Base-by-base conservation (phyloP, 1,140 invertebrate species). In the Drosophila jambulina region DNA sequence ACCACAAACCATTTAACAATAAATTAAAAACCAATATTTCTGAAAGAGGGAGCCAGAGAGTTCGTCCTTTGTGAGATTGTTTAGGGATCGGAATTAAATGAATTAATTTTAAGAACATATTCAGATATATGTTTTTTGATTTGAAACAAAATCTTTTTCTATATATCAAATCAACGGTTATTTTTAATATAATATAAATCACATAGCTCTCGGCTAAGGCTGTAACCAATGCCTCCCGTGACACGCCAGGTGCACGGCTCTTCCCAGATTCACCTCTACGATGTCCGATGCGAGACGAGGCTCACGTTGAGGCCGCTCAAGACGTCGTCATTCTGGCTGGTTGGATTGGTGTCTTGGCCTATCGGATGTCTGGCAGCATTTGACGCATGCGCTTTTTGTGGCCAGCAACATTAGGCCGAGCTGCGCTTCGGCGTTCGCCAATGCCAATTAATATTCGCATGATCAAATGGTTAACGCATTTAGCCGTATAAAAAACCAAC, bases 401-500 rank as follows among this genome's bases (percentile, higher is more conserved):
- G 82, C 82, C 72, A 75, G 72, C 83, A 83, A 82, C 80, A 87
- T 87, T 83, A 81, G 70, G 64, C 60, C 80, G 65, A 65, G 49
- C 56, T 86, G 82, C 75, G 79, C 82, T 79, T 76, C 75, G 85
- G 70, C 84, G 85, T 90, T 88, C 75, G 75, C 63, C 74, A 77
- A 59, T 61, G 85, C 85, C 85, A 90, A 90, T 90, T 90, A 90
- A 90, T 90, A 90, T 90, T 90, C 85, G 85, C 87, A 85, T 90
- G 85, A 90, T 90, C 85, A 90, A 90, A 90, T 90, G 85, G 75
- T 90, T 90, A 90, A 90, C 85, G 85, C 85, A 90, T 90, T 90
- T 90, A 91, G 85, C 85, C 85, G 80, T 90, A 88, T 74, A 90
- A 75, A 81, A 86, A 88, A 80, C 85, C 85, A 90, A 90, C 85